phyloP scores from a whole-genome alignment of 2,888 invertebrate species.

The Cerastis rubricosa region DNA sequence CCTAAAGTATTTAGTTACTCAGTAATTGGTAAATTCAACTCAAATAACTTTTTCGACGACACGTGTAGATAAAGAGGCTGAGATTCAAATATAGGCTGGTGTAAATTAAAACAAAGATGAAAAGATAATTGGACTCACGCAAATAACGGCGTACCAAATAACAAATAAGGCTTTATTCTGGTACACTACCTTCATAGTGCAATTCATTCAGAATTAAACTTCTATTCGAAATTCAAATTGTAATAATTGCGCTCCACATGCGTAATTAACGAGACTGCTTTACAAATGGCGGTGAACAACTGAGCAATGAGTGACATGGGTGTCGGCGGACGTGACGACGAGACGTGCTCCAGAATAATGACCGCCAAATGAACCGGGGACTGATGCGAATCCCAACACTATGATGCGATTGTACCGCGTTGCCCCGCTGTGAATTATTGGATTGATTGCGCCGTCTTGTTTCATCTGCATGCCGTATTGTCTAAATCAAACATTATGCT shows the following conservation, averaged over 20 bases:
- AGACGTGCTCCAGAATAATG: constrained; percentile 83
- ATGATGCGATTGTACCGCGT: constrained; percentile 68
- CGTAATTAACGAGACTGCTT: constrained; percentile 64
- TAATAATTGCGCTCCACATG: constrained; percentile 50
- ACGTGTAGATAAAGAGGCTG: background rate
- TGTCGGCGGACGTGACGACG: constrained; percentile 66
- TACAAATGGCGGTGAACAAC: constrained; percentile 63
- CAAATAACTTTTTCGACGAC: constrained; percentile 25
- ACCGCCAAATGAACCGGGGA: constrained; percentile 81
- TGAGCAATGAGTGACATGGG: constrained; percentile 70
- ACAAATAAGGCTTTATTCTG: constrained; percentile 13
- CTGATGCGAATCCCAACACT: constrained; percentile 77
- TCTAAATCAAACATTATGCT: constrained; percentile 53
- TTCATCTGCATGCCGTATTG: constrained; percentile 60
- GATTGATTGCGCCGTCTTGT: constrained; percentile 72
- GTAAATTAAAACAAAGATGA: background rate
- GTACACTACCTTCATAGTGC: constrained; percentile 6
- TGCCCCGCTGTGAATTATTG: constrained; percentile 65
- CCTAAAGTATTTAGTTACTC: background rate
- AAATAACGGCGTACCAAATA: background rate
- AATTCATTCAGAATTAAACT: constrained; percentile 26
- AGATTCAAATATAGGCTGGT: background rate
- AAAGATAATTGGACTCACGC: background rate
- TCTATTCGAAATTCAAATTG: constrained; percentile 48
- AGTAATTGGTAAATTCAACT: background rate